A percentile compares a stretch with the other conserved stretches of the same genome.
These are phyloP conservation scores for Anticlea derivata DNA, from an alignment of 2,888 invertebrate genomes.

Conservation along the genomic window DNA sequence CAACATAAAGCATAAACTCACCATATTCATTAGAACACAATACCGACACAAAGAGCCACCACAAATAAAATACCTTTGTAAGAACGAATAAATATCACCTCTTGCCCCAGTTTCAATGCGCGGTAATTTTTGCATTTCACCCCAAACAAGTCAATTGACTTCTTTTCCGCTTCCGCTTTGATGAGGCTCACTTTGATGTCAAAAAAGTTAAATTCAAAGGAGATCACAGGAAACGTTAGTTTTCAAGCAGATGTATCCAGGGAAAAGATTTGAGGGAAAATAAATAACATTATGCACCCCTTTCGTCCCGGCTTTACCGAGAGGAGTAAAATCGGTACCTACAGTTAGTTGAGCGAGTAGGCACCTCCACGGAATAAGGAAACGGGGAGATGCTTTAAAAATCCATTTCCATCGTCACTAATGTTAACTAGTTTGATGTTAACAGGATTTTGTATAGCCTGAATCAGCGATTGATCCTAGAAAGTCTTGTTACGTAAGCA, in stretches of 20 bases:
- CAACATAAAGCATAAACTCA: too few relatives aligned
- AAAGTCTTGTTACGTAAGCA: too few relatives aligned
- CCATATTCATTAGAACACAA: constrained; percentile 7
- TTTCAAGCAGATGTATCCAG: constrained; percentile 25
- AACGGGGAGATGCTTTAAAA: background rate
- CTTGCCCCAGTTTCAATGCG: constrained; percentile 16
- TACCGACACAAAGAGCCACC: constrained; percentile 8
- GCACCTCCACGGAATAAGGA: background rate
- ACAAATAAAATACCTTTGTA: constrained; percentile 3
- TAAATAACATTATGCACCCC: constrained; percentile 18
- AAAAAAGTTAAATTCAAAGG: constrained; percentile 35
- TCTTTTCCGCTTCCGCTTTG: constrained; percentile 30
- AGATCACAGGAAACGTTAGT: constrained; percentile 34
- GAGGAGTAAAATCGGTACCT: too few relatives aligned
- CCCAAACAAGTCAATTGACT: constrained; percentile 36
- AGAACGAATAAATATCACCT: constrained; percentile 9
- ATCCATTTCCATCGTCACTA: background rate
- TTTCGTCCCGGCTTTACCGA: background rate
- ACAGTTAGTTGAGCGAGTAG: too few relatives aligned
- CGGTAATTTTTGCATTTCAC: constrained; percentile 27
- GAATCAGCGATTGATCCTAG: too few relatives aligned
- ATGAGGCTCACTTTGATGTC: constrained; percentile 34
- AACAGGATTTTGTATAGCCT: too few relatives aligned
- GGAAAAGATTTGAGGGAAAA: constrained; percentile 20
- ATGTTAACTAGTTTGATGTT: background rate